Evolutionary conservation across 2,888 invertebrate genomes (phyloP).

Genomic region (Cryptocheilus praepositus): DNA sequence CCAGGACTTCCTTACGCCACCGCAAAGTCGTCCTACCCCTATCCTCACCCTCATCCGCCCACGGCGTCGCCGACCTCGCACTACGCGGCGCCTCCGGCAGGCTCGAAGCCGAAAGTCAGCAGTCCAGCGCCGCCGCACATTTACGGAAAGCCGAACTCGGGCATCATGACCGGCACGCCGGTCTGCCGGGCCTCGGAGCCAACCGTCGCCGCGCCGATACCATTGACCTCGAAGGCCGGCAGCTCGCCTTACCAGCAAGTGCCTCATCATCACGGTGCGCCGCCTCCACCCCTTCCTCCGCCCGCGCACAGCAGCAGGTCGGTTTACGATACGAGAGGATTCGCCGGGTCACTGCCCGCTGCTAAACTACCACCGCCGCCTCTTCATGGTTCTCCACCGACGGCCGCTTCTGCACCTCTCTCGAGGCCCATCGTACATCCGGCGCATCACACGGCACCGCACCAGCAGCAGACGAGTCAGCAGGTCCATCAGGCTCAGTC

Average conservation of each 20-base stretch:
- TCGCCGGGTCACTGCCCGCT: constrained; percentile 60
- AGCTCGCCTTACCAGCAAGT: constrained; percentile 78
- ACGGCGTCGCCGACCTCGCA: constrained; percentile 75
- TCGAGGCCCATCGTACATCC: constrained; percentile 69
- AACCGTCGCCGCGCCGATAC: constrained; percentile 75
- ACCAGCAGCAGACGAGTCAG: background rate
- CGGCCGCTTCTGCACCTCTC: constrained; percentile 69
- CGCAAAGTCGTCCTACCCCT: constrained; percentile 73
- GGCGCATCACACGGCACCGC: constrained; percentile 58
- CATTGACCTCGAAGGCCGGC: constrained; percentile 78
- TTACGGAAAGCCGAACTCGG: constrained; percentile 81
- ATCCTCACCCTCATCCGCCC: constrained; percentile 75
- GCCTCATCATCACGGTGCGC: constrained; percentile 76
- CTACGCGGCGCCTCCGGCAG: constrained; percentile 76
- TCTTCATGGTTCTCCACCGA: constrained; percentile 72
- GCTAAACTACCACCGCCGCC: constrained; percentile 73
- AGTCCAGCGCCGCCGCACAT: constrained; percentile 87
- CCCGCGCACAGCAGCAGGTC: constrained; percentile 75
- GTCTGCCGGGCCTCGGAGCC: constrained; percentile 74
- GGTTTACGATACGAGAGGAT: constrained; percentile 71
- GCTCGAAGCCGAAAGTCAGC: constrained; percentile 79
- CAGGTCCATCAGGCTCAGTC: constrained; percentile 48
- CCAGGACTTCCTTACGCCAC: constrained; percentile 69
- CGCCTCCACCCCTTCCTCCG: constrained; percentile 73
- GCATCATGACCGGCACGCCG: constrained; percentile 78